Evolutionary conservation across 2,113 vertebrate species (phyloP), one percentile per base, ranked within the genome.

Genomic region (Daboia siamensis): DNA sequence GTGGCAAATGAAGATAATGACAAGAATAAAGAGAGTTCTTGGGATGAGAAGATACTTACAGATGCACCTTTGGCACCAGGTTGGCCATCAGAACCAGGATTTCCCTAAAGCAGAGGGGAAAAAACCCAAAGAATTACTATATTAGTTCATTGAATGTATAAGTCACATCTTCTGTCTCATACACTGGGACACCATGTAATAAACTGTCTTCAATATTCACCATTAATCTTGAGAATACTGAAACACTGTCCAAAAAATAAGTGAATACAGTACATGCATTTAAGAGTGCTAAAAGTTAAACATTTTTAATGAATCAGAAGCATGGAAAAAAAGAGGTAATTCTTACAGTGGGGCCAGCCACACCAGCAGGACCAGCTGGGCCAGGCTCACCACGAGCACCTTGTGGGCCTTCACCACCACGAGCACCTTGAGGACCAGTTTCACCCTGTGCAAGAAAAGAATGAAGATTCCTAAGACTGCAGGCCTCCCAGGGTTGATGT

Each of bases 321-420:
- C 17, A 90, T 92, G 87, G 80, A 89, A 86, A 9, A 51, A 0
- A 7, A 48, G n/a, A 64, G 9, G 48, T 33, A 93, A 98, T 80
- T 80, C 99, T 99, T 94, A 99, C 99, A 97, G 98, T 96, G 57
- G 98, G 93, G 91, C 99, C 99, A 92, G 99, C 97, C 69, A 98
- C 92, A n/a, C 99, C 99, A 98, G 98, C 96, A 54, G 98, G 98
- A 95, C 99, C 99, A 13, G 99, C 98, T 96, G 98, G 98, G 94
- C 99, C 99, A 2, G 99, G 98, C 96, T 99, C 99, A 93, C 99
- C 99, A 88, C 99, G 99, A 86, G 98, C 96, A 96, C 99, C 99
- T 89, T 99, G 98, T 95, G 98, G 98, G 97, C 99, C 99, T 96
- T 99, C 99, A n/a, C 97, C 94, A 93, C 99, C 99, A 96, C 99